Conservation (phyloP, 2,113 vertebrate genomes). For the Synchiropus splendidus region DNA sequence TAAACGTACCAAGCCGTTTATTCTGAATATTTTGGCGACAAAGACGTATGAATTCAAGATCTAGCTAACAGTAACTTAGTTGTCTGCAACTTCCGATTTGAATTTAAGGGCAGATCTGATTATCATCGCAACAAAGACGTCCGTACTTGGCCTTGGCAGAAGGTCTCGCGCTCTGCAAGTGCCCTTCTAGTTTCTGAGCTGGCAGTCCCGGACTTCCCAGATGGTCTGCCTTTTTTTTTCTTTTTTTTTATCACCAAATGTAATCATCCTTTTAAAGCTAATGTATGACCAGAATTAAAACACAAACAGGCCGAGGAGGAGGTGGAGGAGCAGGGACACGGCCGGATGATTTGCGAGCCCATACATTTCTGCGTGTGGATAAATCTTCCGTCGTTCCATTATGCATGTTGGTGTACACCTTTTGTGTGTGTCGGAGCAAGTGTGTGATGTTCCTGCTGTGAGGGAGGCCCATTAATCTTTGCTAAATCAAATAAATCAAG, state of each 20-base stretch:
- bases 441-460: conserved; percentile 14
- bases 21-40: too few species aligned
- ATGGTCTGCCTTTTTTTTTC: neutral
- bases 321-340: neutral
- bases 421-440: conserved; percentile 14
- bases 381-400: conserved; percentile 8
- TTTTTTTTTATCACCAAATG: neutral
- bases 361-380: conserved; percentile 3
- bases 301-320: neutral
- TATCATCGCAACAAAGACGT: too few species aligned
- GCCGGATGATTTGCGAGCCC: conserved; percentile 20
- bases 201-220: neutral
- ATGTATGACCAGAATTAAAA: neutral
- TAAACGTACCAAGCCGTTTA: too few species aligned
- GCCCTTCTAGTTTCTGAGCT: neutral
- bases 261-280: conserved; percentile 2
- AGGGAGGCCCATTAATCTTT: conserved; percentile 55
- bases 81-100: too few species aligned
- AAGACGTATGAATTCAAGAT: too few species aligned
- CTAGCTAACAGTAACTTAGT: too few species aligned
- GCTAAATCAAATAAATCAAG: conserved; percentile 65
- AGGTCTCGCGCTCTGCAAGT: too few species aligned
- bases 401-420: conserved; percentile 15
- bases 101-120: too few species aligned
- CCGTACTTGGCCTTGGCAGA: too few species aligned